Percentiles rank a stretch among this genome's conserved stretches.
Conservation (phyloP, 2,888 invertebrate species). For the Scaptomyza cyrtandrae region DNA sequence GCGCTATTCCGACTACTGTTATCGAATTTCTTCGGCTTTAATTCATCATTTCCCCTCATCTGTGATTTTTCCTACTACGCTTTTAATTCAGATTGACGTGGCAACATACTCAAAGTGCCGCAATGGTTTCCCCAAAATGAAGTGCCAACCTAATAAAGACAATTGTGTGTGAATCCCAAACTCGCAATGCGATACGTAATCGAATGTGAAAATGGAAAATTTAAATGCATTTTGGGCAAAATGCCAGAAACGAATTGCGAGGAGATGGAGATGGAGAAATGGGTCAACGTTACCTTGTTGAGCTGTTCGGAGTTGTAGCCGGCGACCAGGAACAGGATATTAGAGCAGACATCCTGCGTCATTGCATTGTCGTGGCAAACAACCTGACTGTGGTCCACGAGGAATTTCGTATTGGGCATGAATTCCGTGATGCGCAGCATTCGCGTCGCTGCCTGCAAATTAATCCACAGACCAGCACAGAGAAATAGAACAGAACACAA, state of each 20-base stretch:
- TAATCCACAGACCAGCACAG: background rate
- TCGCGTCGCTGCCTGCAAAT: slow-evolving; percentile 81
- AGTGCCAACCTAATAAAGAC: slow-evolving; percentile 61
- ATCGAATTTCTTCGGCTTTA: too few relatives aligned
- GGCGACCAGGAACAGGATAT: slow-evolving; percentile 87
- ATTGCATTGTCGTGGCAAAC: slow-evolving; percentile 85
- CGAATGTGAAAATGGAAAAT: slow-evolving; percentile 22
- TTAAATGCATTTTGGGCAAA: slow-evolving; percentile 43
- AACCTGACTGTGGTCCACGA: slow-evolving; percentile 83
- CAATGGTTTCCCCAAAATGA: slow-evolving; percentile 50
- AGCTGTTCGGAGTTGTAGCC: slow-evolving; percentile 87
- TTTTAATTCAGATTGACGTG: slow-evolving; percentile 3
- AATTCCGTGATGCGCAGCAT: slow-evolving; percentile 84
- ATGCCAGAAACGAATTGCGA: background rate
- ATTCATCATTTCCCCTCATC: too few relatives aligned
- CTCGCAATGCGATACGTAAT: slow-evolving; percentile 10
- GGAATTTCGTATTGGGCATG: slow-evolving; percentile 84
- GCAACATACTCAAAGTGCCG: slow-evolving; percentile 7
- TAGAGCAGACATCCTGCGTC: slow-evolving; percentile 86
- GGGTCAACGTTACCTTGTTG: slow-evolving; percentile 85
- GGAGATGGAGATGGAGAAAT: background rate
- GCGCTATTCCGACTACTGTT: too few relatives aligned
- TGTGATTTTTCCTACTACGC: background rate
- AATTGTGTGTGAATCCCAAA: slow-evolving; percentile 22
- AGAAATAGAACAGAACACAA: slow-evolving; percentile 6